Evolutionary conservation across 2,113 vertebrate species (phyloP).

Genomic region (Brachyhypopomus occidentalis): DNA sequence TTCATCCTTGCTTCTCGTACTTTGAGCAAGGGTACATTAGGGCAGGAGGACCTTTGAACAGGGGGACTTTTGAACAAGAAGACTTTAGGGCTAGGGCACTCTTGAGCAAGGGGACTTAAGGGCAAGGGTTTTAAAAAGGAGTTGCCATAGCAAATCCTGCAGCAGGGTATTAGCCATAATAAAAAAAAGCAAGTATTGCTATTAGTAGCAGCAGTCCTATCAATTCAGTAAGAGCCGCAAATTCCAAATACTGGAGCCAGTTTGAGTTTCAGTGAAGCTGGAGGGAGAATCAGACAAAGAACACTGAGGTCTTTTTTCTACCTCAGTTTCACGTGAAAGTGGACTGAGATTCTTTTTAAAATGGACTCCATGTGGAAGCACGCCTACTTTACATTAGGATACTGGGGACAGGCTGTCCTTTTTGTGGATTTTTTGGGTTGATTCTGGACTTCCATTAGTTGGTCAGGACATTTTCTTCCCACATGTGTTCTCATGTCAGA

Average conservation of each 20-base stretch:
- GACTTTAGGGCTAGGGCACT: no score
- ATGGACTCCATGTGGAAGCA: constrained; percentile 1
- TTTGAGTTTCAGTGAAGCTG: constrained; percentile 23
- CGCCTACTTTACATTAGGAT: neutral
- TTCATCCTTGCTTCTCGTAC: neutral
- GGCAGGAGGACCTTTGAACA: no score
- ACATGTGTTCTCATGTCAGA: neutral
- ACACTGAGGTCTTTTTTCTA: neutral
- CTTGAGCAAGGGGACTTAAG: no score
- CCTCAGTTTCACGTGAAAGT: neutral
- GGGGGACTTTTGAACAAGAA: no score
- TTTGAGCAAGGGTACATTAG: neutral
- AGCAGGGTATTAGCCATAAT: constrained; percentile 11
- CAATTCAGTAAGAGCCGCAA: constrained; percentile 8
- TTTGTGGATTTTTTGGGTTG: no score
- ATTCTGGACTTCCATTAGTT: neutral
- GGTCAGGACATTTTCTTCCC: neutral
- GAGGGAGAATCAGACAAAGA: neutral
- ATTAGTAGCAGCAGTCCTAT: constrained; percentile 23
- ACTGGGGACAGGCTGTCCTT: neutral
- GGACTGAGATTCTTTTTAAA: neutral
- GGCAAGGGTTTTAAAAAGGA: no score
- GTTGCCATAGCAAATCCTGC: constrained; percentile 14
- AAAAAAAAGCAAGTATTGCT: constrained; percentile 19
- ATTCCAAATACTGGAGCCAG: constrained; percentile 22